Base-by-base conservation (phyloP, 2,797 vertebrate species). In the Chrysocyon brachyurus region DNA sequence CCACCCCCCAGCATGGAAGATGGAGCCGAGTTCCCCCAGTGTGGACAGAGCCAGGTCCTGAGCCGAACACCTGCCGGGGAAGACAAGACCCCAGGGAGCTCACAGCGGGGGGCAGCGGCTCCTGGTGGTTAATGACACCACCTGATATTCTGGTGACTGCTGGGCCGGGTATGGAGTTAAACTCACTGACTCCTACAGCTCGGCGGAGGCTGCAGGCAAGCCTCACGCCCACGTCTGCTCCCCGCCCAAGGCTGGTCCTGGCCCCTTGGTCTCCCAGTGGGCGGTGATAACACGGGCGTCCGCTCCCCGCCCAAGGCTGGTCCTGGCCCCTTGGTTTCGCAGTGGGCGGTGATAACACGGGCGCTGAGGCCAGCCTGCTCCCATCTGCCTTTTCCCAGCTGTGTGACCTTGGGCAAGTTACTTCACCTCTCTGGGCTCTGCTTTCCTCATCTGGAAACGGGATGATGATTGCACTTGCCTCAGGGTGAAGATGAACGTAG, bases 341-440 rank as follows among this genome's bases (percentile, higher is more conserved):
- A 3, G 64, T 15, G 52, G 33, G n/a, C 26, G 28, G 59, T 46
- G 64, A 77, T 4, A 36, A 4, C 12, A 9, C 12, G 49, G 36
- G 21, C 28, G 64, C 19, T 26, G 59, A 19, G n/a, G 6, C 68
- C 36, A 24, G 40, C 26, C 68, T 15, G 57, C 4, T 6, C 15
- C 12, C 49, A 40, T 57, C 56, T 90, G 73, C 81, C 28, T 81
- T 86, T 75, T 59, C 15, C 59, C 36, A 57, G 63, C 31, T 15
- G 28, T 49, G 24, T 78, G 56, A 46, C 28, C 36, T 57, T 56
- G 11, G 31, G 10, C 6, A 22, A 59, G 49, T 77, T 4, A 28
- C 66, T 88, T n/a, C 64, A 28, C 54, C 73, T 89, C 78, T 89
- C 79, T 82, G 75, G 90, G 63, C 46, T 82, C 83, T 81, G 21